phyloP scores from a whole-genome alignment of 2,797 vertebrate species.

The Arnoldichthys spilopterus region DNA sequence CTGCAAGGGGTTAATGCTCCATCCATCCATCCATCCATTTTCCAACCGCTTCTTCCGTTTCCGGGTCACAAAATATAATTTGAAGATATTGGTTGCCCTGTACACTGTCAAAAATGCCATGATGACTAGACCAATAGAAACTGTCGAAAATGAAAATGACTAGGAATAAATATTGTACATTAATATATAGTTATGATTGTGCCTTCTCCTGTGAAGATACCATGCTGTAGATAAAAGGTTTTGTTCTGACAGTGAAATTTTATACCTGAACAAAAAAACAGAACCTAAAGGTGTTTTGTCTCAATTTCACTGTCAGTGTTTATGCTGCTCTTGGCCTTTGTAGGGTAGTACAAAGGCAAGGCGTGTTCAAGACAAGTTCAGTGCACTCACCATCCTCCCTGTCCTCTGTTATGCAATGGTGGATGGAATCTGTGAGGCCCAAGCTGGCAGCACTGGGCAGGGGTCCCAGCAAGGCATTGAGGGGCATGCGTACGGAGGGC shows the following conservation, averaged over 20 bases:
- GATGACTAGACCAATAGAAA: no score
- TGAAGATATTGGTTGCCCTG: no score
- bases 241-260: no score
- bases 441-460: constrained; percentile 84
- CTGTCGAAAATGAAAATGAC: no score
- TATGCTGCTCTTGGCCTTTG: neutral
- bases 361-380: neutral
- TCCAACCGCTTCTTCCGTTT: no score
- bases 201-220: no score
- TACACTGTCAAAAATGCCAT: no score
- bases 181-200: no score
- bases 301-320: neutral
- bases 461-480: constrained; percentile 84
- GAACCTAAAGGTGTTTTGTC: neutral
- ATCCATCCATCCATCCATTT: no score
- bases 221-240: no score
- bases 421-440: constrained; percentile 85
- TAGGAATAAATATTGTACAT: no score
- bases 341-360: neutral
- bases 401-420: constrained; percentile 75
- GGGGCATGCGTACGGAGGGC: constrained; percentile 65
- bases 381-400: constrained; percentile 80
- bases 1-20: constrained; percentile 37
- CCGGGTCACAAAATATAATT: no score
- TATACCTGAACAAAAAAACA: neutral